Conservation (phyloP, 2,888 invertebrate species). For the Luffia ferchaultella region DNA sequence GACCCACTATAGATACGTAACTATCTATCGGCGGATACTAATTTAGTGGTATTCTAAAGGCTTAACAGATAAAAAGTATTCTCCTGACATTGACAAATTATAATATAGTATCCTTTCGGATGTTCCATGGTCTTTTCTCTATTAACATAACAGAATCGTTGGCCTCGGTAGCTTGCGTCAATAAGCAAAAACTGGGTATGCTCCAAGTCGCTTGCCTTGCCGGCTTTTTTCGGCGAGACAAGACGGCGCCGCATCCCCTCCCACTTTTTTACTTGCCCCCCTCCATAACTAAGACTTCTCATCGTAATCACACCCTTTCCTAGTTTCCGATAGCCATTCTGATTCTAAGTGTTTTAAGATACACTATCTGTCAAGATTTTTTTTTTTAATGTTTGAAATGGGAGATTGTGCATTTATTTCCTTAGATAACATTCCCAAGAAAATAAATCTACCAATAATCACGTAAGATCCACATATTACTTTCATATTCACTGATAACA, state of each 20-base stretch:
- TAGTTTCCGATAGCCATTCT: conserved; percentile 7
- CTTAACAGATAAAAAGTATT: not conserved
- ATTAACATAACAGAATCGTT: conserved; percentile 47
- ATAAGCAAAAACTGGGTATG: conserved; percentile 54
- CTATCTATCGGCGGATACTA: no score
- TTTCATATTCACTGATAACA: no score
- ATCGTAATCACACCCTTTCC: conserved; percentile 8
- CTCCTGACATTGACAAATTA: conserved; percentile 46
- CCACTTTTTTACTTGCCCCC: conserved; percentile 32
- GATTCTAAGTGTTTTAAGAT: conserved; percentile 2
- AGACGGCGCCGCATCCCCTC: conserved; percentile 43
- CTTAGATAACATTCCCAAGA: no score
- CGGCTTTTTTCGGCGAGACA: conserved; percentile 37
- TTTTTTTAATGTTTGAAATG: no score
- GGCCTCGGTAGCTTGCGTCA: conserved; percentile 54
- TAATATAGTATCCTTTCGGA: conserved; percentile 38
- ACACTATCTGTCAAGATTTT: no score
- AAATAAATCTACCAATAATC: no score
- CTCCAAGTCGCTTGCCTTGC: conserved; percentile 48
- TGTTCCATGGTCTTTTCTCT: conserved; percentile 36
- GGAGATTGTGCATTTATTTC: no score
- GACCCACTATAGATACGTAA: no score
- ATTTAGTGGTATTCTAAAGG: no score
- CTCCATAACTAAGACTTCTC: not conserved
- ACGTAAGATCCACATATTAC: no score